phyloP scores from a whole-genome alignment of 1,140 invertebrate genomes.

The Watersipora subatra region DNA sequence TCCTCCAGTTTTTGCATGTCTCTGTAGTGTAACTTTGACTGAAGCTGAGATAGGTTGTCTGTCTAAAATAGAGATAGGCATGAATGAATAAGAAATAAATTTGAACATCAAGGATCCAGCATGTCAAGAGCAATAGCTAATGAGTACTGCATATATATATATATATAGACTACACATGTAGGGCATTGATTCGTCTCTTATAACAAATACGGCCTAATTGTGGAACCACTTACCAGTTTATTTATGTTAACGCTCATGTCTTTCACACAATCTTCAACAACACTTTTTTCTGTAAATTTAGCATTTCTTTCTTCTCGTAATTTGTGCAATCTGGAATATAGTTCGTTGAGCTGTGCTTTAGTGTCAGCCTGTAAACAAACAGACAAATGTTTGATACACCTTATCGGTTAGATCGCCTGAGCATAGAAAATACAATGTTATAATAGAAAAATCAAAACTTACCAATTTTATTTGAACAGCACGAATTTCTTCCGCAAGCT shows the following conservation, averaged over 20 bases:
- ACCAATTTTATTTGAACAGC: not conserved
- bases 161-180: too few species aligned
- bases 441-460: not conserved
- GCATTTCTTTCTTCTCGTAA: not conserved
- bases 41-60: not conserved
- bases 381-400: not conserved
- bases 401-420: too few species aligned
- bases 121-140: too few species aligned
- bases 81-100: too few species aligned
- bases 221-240: not conserved
- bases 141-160: too few species aligned
- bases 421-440: not conserved
- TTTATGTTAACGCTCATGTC: not conserved
- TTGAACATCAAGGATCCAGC: too few species aligned
- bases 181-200: too few species aligned
- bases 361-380: not conserved
- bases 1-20: not conserved
- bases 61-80: not conserved
- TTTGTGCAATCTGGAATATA: not conserved
- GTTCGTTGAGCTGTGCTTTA: not conserved
- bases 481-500: not conserved
- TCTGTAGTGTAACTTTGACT: not conserved
- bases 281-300: not conserved
- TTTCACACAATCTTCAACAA: not conserved
- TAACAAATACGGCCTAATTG: too few species aligned